Evolutionary conservation across 2,113 vertebrate species (phyloP), one percentile per base, ranked within the genome.

Genomic region (Cyanistes caeruleus): DNA sequence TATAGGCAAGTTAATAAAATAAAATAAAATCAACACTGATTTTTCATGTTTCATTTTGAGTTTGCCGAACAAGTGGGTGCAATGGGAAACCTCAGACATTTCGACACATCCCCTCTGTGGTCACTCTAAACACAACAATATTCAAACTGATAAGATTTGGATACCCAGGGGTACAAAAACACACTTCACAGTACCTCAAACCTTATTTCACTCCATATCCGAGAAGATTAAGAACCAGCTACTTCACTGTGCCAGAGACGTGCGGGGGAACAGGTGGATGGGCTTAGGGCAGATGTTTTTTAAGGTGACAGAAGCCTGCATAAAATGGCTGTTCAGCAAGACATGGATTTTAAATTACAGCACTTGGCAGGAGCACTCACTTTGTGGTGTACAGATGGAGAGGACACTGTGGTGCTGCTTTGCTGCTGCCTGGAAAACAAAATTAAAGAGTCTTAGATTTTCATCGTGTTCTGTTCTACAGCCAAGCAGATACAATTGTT

Each of bases 351-450:
- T 58, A 87, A 90, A 84, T 81, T 30, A 82, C 53, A 94, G 93
- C 46, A 16, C 49, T 92, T 95, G 96, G 89, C 82, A 92, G 0
- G 2, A 52, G 35, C 13, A 96, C 98, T 98, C 96, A 98, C 98
- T 98, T 97, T 25, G 96, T 69, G 44, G 96, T 88, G 92, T 93
- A 96, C 78, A 97, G 94, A 95, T 95, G 97, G 76, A 97, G 91
- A 81, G 77, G 95, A 79, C 95, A 97, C 51, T 75, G 95, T 3
- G 89, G 84, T 55, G 88, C 88, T 30, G 90, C 72, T 72, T 92
- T 93, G 87, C 81, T 93, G 97, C 92, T 78, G 72, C 97, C 98
- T 98, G 95, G 19, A 91, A 97, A 95, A 95, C 74, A 87, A 91
- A 97, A 94, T 93, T 59, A 56, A 86, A 90, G 84, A 11, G 25